Evolutionary conservation across 2,797 vertebrate species (phyloP).

Genomic region (Tokudaia tokunoshimensis): DNA sequence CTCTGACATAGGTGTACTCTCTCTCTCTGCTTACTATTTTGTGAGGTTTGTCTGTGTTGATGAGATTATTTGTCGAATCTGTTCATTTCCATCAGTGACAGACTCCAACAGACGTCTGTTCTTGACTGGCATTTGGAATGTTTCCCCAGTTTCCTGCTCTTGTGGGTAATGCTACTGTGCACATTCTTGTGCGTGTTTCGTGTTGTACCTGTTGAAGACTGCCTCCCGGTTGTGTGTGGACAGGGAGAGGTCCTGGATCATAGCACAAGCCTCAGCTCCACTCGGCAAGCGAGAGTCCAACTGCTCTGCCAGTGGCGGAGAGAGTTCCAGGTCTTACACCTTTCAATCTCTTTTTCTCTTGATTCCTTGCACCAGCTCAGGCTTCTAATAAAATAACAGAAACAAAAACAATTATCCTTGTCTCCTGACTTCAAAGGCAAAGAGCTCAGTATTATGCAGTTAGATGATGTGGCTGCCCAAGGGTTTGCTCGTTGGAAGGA

Average conservation of each 20-base stretch:
- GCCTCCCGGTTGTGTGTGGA: not conserved
- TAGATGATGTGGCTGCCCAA: not conserved
- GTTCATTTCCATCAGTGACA: not conserved
- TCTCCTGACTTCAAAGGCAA: not conserved
- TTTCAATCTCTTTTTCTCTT: constrained; percentile 35
- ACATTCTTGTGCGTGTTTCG: not conserved
- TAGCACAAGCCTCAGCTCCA: not conserved
- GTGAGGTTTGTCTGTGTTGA: not conserved
- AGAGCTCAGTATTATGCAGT: not conserved
- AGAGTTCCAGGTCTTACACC: not conserved
- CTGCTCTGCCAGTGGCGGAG: not conserved
- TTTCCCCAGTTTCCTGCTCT: not conserved
- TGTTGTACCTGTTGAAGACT: not conserved
- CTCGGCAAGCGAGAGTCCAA: not conserved
- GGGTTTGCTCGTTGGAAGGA: not conserved
- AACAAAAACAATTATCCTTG: constrained; percentile 9
- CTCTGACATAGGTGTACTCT: not conserved
- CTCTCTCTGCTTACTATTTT: not conserved
- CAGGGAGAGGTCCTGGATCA: not conserved
- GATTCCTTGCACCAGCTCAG: not conserved
- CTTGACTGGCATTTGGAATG: not conserved
- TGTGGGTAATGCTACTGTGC: not conserved
- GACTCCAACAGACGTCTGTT: not conserved
- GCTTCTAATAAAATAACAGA: not conserved
- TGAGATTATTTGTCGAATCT: not conserved